Evolutionary conservation across 2,797 vertebrate genomes (phyloP).

Genomic region (Menidia menidia): DNA sequence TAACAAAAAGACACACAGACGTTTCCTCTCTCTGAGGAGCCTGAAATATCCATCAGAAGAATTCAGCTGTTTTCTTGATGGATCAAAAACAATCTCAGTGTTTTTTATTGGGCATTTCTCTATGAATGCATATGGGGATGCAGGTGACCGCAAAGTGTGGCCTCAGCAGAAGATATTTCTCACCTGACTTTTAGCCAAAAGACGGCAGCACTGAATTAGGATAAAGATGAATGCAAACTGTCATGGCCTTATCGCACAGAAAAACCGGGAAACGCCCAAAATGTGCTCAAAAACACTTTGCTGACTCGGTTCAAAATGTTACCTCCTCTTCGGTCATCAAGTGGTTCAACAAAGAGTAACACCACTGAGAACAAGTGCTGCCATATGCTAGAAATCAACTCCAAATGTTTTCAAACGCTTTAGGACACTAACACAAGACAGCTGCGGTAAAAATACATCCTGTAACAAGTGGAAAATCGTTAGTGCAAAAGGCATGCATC

Average conservation of each 20-base stretch:
- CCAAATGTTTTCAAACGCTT: too few species aligned
- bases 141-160: not conserved
- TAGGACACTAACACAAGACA: not conserved
- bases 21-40: conserved; percentile 44
- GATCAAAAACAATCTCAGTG: conserved; percentile 26
- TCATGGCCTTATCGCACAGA: not conserved
- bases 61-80: conserved; percentile 43
- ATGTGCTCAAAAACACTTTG: not conserved
- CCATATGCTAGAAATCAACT: too few species aligned
- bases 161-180: conserved; percentile 1
- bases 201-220: not conserved
- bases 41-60: conserved; percentile 57
- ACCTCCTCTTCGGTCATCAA: not conserved
- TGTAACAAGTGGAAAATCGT: not conserved
- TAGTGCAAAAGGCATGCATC: not conserved
- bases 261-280: not conserved
- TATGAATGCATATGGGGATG: conserved; percentile 6
- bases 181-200: not conserved
- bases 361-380: not conserved
- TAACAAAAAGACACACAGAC: conserved; percentile 3
- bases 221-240: too few species aligned
- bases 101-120: conserved; percentile 7
- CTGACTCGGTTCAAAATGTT: too few species aligned
- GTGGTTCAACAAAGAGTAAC: not conserved
- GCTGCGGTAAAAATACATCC: not conserved